Conservation (phyloP, 2,113 vertebrate species). For the Anthoscopus minutus region DNA sequence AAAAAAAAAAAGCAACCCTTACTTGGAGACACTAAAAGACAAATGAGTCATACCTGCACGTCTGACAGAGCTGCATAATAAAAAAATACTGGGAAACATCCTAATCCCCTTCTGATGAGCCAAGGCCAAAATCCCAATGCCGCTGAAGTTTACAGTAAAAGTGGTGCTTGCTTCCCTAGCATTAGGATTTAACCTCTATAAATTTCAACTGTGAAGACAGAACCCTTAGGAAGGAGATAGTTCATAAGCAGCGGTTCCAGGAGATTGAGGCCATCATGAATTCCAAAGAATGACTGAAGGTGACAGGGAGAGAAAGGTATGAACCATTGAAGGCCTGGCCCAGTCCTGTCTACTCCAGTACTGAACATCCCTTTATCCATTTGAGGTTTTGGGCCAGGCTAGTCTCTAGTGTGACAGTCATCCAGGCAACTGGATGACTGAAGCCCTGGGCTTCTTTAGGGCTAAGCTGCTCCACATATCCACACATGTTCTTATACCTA, state of each 20-base stretch:
- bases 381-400: not conserved
- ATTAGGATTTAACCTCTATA: not conserved
- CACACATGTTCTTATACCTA: not conserved
- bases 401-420: not conserved
- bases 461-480: not conserved
- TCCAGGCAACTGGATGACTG: not conserved
- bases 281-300: not conserved
- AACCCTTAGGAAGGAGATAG: not conserved
- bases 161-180: not conserved
- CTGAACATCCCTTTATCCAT: not conserved
- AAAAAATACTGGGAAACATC: constrained; percentile 3
- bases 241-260: not conserved
- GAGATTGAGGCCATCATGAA: not conserved
- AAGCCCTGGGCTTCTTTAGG: not conserved
- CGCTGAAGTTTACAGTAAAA: not conserved
- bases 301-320: not conserved
- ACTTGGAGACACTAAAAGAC: not conserved
- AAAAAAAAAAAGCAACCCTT: not conserved
- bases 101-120: not conserved
- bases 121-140: constrained; percentile 9
- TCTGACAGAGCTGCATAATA: not conserved
- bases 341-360: not conserved
- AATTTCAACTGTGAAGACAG: not conserved
- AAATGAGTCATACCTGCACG: not conserved
- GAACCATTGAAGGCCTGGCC: not conserved